These are phyloP conservation scores for Saxicola maurus DNA, from an alignment of 2,797 vertebrate genomes.

Conservation along the genomic window DNA sequence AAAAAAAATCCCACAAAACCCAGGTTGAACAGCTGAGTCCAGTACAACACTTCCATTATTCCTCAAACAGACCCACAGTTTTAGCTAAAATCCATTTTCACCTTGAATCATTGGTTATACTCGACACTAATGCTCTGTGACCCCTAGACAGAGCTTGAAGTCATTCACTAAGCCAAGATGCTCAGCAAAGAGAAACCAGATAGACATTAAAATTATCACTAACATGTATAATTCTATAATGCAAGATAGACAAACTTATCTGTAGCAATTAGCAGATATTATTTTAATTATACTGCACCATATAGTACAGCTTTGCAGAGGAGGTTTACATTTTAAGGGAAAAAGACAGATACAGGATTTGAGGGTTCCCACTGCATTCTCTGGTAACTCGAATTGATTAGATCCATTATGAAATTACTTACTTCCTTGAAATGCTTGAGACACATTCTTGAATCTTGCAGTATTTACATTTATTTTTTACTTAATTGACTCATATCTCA, in stretches of 20 bases:
- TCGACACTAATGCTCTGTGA: background rate
- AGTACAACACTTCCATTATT: background rate
- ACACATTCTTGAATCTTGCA: background rate
- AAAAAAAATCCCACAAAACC: background rate
- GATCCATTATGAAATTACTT: background rate
- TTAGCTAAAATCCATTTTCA: background rate
- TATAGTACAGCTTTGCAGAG: background rate
- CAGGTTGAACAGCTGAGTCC: background rate
- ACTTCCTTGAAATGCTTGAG: background rate
- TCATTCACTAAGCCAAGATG: background rate
- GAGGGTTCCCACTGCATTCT: background rate
- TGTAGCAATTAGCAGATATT: background rate
- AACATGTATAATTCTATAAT: fast-evolving
- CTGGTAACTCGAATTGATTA: background rate
- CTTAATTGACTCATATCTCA: background rate
- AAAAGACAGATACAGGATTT: background rate
- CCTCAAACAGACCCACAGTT: background rate
- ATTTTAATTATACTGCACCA: background rate
- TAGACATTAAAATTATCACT: background rate
- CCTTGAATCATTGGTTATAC: background rate
- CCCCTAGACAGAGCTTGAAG: slow-evolving; percentile 18
- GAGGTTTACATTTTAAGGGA: background rate
- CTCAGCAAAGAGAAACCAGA: background rate
- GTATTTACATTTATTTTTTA: background rate
- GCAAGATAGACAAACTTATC: fast-evolving